A percentile compares a stretch with the other conserved stretches of the same genome.
These are phyloP conservation scores for Mesoligia furuncula DNA, from an alignment of 2,888 invertebrate species.

Conservation along the genomic window DNA sequence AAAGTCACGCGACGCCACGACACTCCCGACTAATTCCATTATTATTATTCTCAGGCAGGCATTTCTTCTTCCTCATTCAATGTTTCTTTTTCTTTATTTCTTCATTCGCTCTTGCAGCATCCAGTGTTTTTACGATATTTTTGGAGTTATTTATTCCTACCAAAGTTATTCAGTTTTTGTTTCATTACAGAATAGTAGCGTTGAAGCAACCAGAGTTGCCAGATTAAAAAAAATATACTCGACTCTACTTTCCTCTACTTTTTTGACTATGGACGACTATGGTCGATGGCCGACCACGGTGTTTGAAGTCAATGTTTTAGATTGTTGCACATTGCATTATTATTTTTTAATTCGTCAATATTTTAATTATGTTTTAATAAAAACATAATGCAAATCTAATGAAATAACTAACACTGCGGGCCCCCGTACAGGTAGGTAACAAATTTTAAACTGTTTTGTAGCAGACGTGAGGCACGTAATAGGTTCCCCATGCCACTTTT, in stretches of 20 bases:
- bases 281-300: conserved; percentile 83
- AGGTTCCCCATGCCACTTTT: conserved; percentile 79
- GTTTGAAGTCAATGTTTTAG: conserved; percentile 79
- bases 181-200: not conserved
- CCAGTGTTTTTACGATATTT: not conserved
- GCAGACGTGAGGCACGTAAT: conserved; percentile 80
- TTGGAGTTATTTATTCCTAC: not conserved
- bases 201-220: not conserved
- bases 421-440: conserved; percentile 74
- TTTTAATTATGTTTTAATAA: conserved; percentile 75
- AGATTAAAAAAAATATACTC: not conserved
- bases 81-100: no score
- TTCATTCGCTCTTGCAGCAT: not conserved
- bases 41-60: no score
- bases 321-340: conserved; percentile 79
- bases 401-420: conserved; percentile 66
- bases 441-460: conserved; percentile 57
- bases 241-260: not conserved
- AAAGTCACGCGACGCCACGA: no score
- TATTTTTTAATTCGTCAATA: conserved; percentile 73
- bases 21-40: no score
- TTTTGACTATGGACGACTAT: conserved; percentile 61
- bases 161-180: not conserved
- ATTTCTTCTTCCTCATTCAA: no score
- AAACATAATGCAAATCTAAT: conserved; percentile 73